Base-by-base conservation (phyloP, 2,888 invertebrate species). In the Cephalotes varians region DNA sequence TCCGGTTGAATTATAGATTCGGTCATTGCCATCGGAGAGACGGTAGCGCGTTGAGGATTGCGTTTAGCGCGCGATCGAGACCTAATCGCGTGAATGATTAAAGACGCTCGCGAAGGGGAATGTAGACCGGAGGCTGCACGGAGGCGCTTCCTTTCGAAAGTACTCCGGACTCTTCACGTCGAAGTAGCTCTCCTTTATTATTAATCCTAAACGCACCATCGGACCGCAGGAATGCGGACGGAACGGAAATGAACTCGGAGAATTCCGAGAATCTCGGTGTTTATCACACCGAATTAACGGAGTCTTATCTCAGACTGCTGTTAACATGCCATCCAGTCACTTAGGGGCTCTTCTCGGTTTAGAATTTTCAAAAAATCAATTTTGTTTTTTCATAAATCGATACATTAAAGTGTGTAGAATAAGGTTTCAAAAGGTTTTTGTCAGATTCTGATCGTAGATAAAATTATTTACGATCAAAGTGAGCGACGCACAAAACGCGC, bases 1-100 rank as follows among this genome's bases (percentile, higher is more conserved):
- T 71, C 51, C 67, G 77, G 51, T 67, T 90, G 88, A 88, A 89
- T 89, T 88, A 90, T 89, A 83, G 76, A 89, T 82, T 81, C 77
- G 71, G 79, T 84, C 90, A 87, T 89, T 88, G 87, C 88, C 81
- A 80, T 80, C 56, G 44, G 58, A 65, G 84, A 84, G 85, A 90
- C 85, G 85, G 31, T 25, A 44, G 56, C 51, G 65, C 69, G 67
- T 64, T 56, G 64, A 54, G 65, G 51, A 25, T 62, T 31, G 28
- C 47, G 54, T 34, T 47, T 62, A 74, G 51, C 58, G 60, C 18
- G 12, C 40, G 64, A 86, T 87, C 83, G 83, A 71, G 77, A 84
- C 65, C 81, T 81, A 84, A 88, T 81, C 67, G 60, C 34, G 28
- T 58, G 72, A 73, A 77, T 82, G 79, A 84, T 84, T 82, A 65